phyloP scores from a whole-genome alignment of 1,140 invertebrate species.

The Belonocnema kinseyi region DNA sequence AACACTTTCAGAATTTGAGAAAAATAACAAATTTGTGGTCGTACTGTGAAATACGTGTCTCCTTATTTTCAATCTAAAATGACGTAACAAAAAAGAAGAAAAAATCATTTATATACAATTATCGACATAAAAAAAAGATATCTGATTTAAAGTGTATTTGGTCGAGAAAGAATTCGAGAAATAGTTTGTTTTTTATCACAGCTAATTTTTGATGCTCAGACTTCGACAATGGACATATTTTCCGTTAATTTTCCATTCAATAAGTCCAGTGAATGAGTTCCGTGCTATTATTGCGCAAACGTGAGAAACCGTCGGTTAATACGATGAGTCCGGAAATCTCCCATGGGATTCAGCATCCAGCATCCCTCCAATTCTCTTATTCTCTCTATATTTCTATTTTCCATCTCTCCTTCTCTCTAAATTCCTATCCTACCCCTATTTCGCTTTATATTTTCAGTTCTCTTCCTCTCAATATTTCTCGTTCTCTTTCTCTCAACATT shows the following conservation, averaged over 20 bases:
- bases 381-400: slow-evolving; percentile 6
- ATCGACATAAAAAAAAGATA: too few relatives aligned
- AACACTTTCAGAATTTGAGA: too few relatives aligned
- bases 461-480: not conserved
- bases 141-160: too few relatives aligned
- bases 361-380: not conserved
- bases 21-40: too few relatives aligned
- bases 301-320: slow-evolving; percentile 5
- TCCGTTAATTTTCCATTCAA: slow-evolving; percentile 7
- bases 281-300: not conserved
- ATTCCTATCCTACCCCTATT: not conserved
- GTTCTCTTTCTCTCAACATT: not conserved
- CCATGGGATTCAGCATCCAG: not conserved
- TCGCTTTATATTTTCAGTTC: not conserved
- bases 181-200: too few relatives aligned
- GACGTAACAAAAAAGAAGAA: too few relatives aligned
- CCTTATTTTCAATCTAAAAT: too few relatives aligned
- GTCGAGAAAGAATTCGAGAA: too few relatives aligned
- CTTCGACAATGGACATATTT: not conserved
- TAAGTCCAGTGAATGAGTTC: slow-evolving; percentile 1
- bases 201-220: not conserved
- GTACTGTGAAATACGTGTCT: too few relatives aligned
- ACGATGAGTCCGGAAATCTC: not conserved
- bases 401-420: not conserved
- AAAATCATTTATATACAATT: too few relatives aligned